Base-by-base conservation (phyloP, 2,888 invertebrate species). In the Epiblema foenella region DNA sequence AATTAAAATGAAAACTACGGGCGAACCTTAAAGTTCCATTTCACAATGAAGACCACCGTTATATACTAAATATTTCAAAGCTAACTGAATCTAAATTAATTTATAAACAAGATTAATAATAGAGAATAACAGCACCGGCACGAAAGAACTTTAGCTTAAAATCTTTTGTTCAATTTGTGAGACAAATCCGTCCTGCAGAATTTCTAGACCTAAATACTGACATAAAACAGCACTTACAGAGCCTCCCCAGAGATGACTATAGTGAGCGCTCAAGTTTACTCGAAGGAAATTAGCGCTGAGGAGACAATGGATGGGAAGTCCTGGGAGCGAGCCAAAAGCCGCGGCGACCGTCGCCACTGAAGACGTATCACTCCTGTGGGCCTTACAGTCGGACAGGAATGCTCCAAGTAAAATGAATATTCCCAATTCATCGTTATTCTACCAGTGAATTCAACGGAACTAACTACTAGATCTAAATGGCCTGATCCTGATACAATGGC, bases 301-400 rank as follows among this genome's bases (percentile, higher is more conserved):
- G 71, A 71, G 71, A 71, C 71, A 67, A 71, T 71, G 62, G 70
- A 71, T 71, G 58, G 70, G 67, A 71, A 67, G 71, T 57, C 62
- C 66, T 71, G 71, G 71, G 60, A 62, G 39, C 54, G 56, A 56
- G 71, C 71, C 71, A 71, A 71, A 67, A 67, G 33, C 71, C 60
- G 60, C 54, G 59, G 46, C 69, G 52, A 58, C 69, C 58, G 46
- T 46, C n/a, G 52, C 60, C 62, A 70, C 65, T 66, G 65, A 71
- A 71, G 71, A 67, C 67, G 57, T 71, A 71, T 71, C 67, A 62
- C 71, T 62, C 71, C 71, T 71, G 57, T 51, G 71, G 71, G 71
- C 67, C 66, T 39, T 57, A 20, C 39, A 29, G 62, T 17, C 54
- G 37, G 15, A n/a, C 33, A 42, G 52, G 52, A 33, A 65, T 56